Evolutionary conservation across 1,140 invertebrate species (phyloP), one percentile per base, ranked within the genome.

Genomic region (Palaemon carinicauda): DNA sequence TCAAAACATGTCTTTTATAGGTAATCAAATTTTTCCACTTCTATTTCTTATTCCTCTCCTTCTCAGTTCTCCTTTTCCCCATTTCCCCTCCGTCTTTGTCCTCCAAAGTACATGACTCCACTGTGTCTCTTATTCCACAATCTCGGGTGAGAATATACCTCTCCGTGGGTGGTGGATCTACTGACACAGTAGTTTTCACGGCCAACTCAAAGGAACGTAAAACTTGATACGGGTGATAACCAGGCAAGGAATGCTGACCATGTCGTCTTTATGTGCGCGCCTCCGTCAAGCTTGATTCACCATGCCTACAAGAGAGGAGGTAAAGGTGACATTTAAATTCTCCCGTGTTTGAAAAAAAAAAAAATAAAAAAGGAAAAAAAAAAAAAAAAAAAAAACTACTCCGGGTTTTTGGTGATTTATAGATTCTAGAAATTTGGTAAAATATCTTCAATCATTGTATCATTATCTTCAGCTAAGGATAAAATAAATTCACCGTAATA

Each of bases 181-280:
- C 65, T 69, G 65, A 69, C 65, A 69, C 65, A 69, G 65, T 69
- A 69, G 65, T 69, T 69, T 69, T 69, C 65, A 69, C 65, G 29
- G 65, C 24, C 65, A 31, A 24, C 65, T 69, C 65, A 69, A 69
- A 24, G 29, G 65, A 69, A 69, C 65, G 24, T 69, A 69, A 69
- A 69, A 69, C 65, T 21, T 69, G 65, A 69, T 69, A 69, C 15
- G 65, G 65, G 65, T 69, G 65, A 69, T 69, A 69, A 69, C 65
- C 65, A 24, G 65, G 65, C 65, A 69, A 21, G 29, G 65, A 69
- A 69, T 69, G 65, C 41, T 69, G 65, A 21, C 65, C 65, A 21
- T 27, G 65, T 69, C 65, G 65, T 21, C 65, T 69, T 69, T 69
- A 69, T 69, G 65, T 69, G 65, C 65, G 29, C 65, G 29, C 12